Conservation (phyloP, 2,113 vertebrate genomes). For the Antechinus stuartii region DNA sequence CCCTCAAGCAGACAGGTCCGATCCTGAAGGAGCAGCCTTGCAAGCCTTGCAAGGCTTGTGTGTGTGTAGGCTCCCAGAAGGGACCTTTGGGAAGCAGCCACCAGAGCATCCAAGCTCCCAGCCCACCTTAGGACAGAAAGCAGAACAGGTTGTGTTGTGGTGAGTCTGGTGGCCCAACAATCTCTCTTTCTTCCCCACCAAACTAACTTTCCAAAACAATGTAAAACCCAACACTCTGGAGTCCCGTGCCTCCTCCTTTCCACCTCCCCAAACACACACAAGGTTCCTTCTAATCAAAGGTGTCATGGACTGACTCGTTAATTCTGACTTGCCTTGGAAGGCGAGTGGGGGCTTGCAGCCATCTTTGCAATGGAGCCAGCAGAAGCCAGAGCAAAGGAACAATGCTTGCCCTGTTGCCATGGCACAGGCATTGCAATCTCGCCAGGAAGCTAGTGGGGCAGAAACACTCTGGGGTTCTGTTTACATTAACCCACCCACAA, state of each 20-base stretch:
- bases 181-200: neutral
- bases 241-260: neutral
- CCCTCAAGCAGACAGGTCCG: neutral
- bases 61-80: neutral
- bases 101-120: neutral
- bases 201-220: neutral
- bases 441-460: conserved; percentile 18
- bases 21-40: neutral
- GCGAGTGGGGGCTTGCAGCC: neutral
- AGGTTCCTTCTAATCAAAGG: neutral
- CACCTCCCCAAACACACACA: neutral
- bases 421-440: neutral
- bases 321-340: neutral
- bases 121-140: neutral
- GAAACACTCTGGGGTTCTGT: neutral
- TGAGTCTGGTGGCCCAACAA: neutral
- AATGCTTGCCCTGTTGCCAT: neutral
- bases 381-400: neutral
- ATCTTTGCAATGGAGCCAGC: neutral
- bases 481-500: neutral
- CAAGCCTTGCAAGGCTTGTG: neutral
- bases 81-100: no score
- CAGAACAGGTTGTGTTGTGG: neutral
- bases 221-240: neutral
- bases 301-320: neutral